These are phyloP conservation scores for Hozukius guyotensis DNA, from an alignment of 2,797 vertebrate species.

Conservation along the genomic window DNA sequence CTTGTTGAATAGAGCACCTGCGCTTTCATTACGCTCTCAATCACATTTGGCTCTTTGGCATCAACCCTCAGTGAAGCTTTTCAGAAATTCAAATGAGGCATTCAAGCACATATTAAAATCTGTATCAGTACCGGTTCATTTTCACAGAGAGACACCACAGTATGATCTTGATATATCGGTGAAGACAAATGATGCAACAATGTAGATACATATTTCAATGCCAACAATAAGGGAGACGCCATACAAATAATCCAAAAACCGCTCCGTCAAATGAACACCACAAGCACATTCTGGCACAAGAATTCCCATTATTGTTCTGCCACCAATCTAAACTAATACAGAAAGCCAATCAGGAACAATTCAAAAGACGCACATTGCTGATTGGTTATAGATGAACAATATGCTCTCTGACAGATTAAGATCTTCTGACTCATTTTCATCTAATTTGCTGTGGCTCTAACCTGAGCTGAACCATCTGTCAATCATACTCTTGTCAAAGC, in stretches of 20 bases:
- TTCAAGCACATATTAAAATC: slow-evolving; percentile 24
- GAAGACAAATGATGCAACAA: slow-evolving; percentile 3
- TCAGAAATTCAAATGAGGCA: slow-evolving; percentile 42
- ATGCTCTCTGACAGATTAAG: neutral
- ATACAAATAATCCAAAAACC: neutral
- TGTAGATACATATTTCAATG: neutral
- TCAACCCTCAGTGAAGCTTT: neutral
- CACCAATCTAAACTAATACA: neutral
- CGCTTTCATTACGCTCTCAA: neutral
- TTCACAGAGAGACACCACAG: neutral
- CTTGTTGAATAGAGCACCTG: slow-evolving; percentile 23
- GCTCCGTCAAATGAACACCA: neutral
- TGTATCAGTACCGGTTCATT: neutral
- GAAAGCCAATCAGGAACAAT: neutral
- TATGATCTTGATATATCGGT: neutral
- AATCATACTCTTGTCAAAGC: too few species aligned
- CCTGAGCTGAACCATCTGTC: too few species aligned
- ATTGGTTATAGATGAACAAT: neutral
- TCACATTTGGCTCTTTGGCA: slow-evolving; percentile 3
- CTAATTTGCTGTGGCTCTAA: neutral
- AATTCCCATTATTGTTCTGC: neutral
- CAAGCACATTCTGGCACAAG: neutral
- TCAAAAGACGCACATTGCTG: neutral
- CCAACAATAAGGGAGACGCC: neutral
- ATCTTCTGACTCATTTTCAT: neutral